Evolutionary conservation across 2,888 invertebrate genomes (phyloP).

Genomic region (Notodonta ziczac): DNA sequence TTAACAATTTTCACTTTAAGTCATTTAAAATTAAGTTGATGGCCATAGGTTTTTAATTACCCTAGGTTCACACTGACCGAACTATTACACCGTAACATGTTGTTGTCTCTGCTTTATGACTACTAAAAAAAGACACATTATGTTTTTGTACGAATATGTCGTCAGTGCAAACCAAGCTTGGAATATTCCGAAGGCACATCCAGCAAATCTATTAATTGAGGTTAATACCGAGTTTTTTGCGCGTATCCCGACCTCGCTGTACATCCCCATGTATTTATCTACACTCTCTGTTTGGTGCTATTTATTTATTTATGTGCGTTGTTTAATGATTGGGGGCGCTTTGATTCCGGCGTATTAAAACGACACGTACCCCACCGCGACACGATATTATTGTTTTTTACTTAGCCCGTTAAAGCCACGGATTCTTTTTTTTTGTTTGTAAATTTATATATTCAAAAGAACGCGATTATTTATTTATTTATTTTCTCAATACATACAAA

Average conservation of each 20-base stretch:
- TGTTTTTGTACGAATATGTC: background rate
- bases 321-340: constrained; percentile 77
- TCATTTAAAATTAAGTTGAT: no score
- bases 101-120: no score
- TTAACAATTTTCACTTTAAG: no score
- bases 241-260: constrained; percentile 32
- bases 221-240: constrained; percentile 31
- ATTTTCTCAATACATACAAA: no score
- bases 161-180: background rate
- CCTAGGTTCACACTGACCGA: no score
- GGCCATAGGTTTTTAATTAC: no score
- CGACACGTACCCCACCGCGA: constrained; percentile 45
- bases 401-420: constrained; percentile 46
- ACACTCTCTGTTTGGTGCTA: constrained; percentile 54
- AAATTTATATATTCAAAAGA: no score
- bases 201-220: constrained; percentile 14
- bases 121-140: no score
- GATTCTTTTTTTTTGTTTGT: constrained; percentile 7
- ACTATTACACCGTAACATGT: no score
- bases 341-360: constrained; percentile 72
- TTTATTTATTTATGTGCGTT: constrained; percentile 75
- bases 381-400: constrained; percentile 47
- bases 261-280: constrained; percentile 75
- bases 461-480: no score
- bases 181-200: constrained; percentile 11